These are phyloP conservation scores for Germaria angustata DNA, from an alignment of 2,888 invertebrate species.

Conservation along the genomic window DNA sequence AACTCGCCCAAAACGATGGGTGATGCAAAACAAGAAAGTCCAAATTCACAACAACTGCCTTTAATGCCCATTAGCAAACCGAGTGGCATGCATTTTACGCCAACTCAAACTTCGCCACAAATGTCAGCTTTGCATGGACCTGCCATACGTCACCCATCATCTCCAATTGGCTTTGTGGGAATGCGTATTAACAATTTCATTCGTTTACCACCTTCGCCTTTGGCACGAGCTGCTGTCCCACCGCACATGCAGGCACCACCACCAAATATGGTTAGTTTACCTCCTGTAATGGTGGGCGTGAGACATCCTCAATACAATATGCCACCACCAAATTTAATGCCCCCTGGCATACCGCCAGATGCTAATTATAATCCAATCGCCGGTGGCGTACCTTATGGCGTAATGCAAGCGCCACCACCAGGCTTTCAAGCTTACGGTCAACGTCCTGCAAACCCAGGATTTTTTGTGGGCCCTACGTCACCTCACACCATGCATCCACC, in stretches of 20 bases:
- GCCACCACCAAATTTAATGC: constrained; percentile 68
- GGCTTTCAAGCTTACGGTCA: constrained; percentile 54
- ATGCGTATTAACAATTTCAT: constrained; percentile 70
- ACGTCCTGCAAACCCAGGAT: constrained; percentile 49
- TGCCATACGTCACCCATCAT: constrained; percentile 67
- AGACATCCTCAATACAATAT: constrained; percentile 70
- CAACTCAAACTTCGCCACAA: constrained; percentile 62
- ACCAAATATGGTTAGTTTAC: constrained; percentile 65
- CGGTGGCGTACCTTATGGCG: constrained; percentile 13
- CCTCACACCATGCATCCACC: constrained; percentile 50
- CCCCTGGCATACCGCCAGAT: constrained; percentile 38
- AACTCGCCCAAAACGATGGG: constrained; percentile 68
- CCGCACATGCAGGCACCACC: constrained; percentile 55
- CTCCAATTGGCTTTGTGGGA: constrained; percentile 69
- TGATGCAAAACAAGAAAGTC: constrained; percentile 52
- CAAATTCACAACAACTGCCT: constrained; percentile 34
- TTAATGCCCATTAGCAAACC: constrained; percentile 25
- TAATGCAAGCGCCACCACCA: constrained; percentile 47
- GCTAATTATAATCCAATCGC: constrained; percentile 30
- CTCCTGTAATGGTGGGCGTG: constrained; percentile 69
- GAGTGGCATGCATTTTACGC: constrained; percentile 34
- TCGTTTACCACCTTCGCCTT: constrained; percentile 75
- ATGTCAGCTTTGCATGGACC: constrained; percentile 66
- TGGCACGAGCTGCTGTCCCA: constrained; percentile 65
- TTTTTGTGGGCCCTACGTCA: constrained; percentile 51